phyloP scores from a whole-genome alignment of 2,888 invertebrate species.

The Acanthococcus lagerstroemiae region DNA sequence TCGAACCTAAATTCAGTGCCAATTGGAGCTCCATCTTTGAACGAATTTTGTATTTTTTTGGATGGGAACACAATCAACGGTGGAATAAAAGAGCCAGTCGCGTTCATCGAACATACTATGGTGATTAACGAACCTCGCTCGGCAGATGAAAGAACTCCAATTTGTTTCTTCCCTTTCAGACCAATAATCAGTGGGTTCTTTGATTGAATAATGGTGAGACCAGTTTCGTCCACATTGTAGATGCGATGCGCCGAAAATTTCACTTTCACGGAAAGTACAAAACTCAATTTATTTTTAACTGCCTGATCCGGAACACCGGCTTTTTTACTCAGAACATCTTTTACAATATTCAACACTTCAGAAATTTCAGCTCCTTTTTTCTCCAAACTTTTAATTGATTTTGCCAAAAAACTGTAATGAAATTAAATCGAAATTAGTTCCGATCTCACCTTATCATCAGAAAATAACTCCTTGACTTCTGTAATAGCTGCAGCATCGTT shows the following conservation, averaged over 20 bases:
- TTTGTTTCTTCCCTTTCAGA: background rate
- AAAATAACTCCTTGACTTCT: conserved; percentile 6
- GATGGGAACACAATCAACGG: too few relatives aligned
- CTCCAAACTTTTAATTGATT: background rate
- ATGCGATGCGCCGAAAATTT: too few relatives aligned
- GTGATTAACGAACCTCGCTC: too few relatives aligned
- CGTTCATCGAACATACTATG: too few relatives aligned
- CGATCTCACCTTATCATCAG: too few relatives aligned
- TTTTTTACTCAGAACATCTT: background rate
- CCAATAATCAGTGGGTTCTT: background rate
- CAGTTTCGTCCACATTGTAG: background rate
- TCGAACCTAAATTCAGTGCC: too few relatives aligned
- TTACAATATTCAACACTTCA: background rate
- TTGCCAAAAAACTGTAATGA: background rate
- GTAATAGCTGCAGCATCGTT: background rate
- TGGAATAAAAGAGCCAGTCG: too few relatives aligned
- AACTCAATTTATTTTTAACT: background rate
- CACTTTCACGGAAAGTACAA: background rate
- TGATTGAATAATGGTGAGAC: too few relatives aligned
- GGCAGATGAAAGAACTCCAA: background rate
- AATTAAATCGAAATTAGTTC: background rate
- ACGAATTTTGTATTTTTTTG: too few relatives aligned
- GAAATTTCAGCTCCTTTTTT: background rate
- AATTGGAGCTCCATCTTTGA: too few relatives aligned
- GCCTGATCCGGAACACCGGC: background rate